Conservation (phyloP, 2,113 vertebrate genomes). For the Tragelaphus scriptus region DNA sequence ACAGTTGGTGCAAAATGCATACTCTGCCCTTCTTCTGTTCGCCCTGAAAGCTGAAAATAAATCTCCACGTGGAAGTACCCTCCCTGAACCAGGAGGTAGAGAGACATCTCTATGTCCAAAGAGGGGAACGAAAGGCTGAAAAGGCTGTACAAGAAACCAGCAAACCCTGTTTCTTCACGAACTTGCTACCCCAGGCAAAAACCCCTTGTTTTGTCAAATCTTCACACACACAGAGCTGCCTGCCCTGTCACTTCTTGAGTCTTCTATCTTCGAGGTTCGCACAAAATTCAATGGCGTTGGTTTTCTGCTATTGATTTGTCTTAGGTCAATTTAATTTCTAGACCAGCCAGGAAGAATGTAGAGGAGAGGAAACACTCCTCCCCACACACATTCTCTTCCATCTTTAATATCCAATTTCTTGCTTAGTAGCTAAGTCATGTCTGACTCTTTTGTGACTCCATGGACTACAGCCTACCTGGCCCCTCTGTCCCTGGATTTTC, state of each 20-base stretch:
- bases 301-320: not conserved
- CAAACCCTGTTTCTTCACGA: not conserved
- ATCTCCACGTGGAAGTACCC: not conserved
- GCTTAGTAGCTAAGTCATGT: rapidly evolving
- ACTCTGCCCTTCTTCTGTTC: not conserved
- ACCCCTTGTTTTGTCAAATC: not conserved
- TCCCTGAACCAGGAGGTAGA: not conserved
- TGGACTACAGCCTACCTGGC: no score
- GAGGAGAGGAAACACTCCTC: not conserved
- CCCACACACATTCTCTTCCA: not conserved
- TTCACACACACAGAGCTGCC: not conserved
- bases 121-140: not conserved
- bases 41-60: not conserved
- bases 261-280: rapidly evolving
- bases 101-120: not conserved
- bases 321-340: not conserved
- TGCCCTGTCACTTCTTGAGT: not conserved
- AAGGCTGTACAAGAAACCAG: not conserved
- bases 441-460: rapidly evolving
- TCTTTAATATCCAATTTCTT: not conserved
- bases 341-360: not conserved
- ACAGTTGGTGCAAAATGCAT: not conserved
- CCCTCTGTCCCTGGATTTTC: not conserved
- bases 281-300: not conserved
- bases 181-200: not conserved